A percentile compares a stretch with the other conserved stretches of the same genome.
These are phyloP conservation scores for Charaxes varanes DNA, from an alignment of 1,140 invertebrate genomes.

Conservation along the genomic window DNA sequence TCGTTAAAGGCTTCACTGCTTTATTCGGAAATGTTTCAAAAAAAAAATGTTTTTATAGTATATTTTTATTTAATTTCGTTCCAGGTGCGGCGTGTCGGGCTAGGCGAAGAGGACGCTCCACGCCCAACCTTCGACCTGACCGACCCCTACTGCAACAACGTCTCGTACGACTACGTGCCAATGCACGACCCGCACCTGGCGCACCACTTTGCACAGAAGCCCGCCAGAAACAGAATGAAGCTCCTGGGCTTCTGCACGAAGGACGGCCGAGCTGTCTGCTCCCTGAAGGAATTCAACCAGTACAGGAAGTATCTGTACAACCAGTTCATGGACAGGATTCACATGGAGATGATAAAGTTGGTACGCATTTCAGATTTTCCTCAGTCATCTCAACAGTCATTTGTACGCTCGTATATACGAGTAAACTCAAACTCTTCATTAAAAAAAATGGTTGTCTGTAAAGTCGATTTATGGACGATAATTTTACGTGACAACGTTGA, in stretches of 20 bases:
- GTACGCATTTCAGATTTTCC: constrained; percentile 30
- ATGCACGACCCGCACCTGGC: constrained; percentile 63
- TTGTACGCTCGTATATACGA: no score
- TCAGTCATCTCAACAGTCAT: no score
- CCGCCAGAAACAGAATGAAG: constrained; percentile 49
- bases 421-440: no score
- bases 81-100: constrained; percentile 50
- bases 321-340: constrained; percentile 60
- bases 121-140: constrained; percentile 51
- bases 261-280: constrained; percentile 52
- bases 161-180: constrained; percentile 62
- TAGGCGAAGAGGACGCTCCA: constrained; percentile 36
- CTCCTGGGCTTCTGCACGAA: constrained; percentile 46
- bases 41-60: no score
- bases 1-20: no score
- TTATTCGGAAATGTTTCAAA: no score
- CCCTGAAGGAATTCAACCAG: constrained; percentile 61
- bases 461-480: no score
- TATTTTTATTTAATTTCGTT: constrained; percentile 1
- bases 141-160: constrained; percentile 61
- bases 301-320: constrained; percentile 64
- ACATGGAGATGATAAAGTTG: constrained; percentile 47
- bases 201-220: constrained; percentile 48
- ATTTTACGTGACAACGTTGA: no score
- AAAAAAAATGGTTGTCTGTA: no score